A percentile compares a stretch with the other conserved stretches of the same genome.
phyloP scores from a whole-genome alignment of 2,113 vertebrate species.

The Oreochromis tanganicae region DNA sequence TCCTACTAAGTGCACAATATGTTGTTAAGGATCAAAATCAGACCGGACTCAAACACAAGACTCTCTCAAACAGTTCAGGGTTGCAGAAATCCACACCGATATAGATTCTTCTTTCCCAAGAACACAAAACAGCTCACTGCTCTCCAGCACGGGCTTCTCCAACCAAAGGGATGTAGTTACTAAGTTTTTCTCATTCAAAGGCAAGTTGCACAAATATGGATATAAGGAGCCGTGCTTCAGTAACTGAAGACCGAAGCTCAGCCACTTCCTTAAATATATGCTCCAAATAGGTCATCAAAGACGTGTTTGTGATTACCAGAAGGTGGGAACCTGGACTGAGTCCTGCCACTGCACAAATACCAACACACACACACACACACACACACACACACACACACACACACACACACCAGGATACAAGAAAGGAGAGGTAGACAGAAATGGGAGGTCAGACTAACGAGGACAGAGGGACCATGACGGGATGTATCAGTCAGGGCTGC shows the following conservation, averaged over 20 bases:
- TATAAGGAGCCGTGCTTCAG: accelerated
- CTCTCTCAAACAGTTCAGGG: background rate
- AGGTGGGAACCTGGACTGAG: no score
- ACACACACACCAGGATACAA: no score
- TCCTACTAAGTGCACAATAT: background rate
- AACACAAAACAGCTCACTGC: background rate
- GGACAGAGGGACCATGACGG: background rate
- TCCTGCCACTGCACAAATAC: no score
- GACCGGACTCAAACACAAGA: background rate
- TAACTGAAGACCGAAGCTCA: background rate
- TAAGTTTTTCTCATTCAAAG: background rate
- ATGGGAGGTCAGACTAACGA: background rate
- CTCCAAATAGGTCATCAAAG: no score
- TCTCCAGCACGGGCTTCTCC: background rate
- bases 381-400: no score
- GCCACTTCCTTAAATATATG: no score
- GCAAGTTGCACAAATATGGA: background rate
- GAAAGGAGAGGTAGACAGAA: background rate
- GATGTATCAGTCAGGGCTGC: background rate
- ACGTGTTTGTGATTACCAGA: no score
- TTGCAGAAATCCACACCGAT: no score
- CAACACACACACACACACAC: no score
- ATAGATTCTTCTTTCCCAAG: background rate
- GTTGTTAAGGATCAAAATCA: background rate
- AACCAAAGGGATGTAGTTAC: background rate